phyloP scores from a whole-genome alignment of 2,888 invertebrate species.

The Cephus nigrinus region DNA sequence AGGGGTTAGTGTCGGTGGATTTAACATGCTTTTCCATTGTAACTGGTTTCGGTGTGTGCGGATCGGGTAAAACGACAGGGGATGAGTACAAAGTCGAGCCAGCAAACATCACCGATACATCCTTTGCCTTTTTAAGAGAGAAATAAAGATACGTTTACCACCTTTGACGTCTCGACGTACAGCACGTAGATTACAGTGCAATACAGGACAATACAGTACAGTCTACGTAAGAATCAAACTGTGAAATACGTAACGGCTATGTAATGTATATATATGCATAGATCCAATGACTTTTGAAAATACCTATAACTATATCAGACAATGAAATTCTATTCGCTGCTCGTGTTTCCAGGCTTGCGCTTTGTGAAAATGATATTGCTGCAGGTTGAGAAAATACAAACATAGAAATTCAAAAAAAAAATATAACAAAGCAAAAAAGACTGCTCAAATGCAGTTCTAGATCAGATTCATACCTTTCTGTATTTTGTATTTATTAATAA shows the following conservation, averaged over 20 bases:
- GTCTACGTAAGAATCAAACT: not conserved
- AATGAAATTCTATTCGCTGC: not conserved
- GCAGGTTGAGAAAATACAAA: not conserved
- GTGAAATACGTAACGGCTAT: not conserved
- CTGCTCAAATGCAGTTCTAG: not conserved
- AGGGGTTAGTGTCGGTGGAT: not conserved
- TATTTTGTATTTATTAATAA: not conserved
- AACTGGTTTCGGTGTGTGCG: not conserved
- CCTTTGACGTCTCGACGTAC: not conserved
- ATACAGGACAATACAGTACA: no score
- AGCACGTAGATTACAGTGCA: not conserved
- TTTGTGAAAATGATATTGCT: not conserved
- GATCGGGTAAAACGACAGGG: not conserved
- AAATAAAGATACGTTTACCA: not conserved
- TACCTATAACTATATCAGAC: not conserved
- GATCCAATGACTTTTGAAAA: not conserved
- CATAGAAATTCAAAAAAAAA: not conserved
- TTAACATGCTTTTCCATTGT: not conserved
- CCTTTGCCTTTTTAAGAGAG: slow-evolving; percentile 35
- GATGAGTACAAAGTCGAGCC: not conserved
- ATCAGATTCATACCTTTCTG: not conserved
- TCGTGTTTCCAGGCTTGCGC: not conserved
- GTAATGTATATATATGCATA: not conserved
- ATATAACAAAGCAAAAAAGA: not conserved
- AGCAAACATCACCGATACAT: slow-evolving; percentile 30